Percentiles rank a stretch among this genome's conserved stretches.
phyloP scores from a whole-genome alignment of 2,888 invertebrate genomes.

The Netelia fuscicornis region DNA sequence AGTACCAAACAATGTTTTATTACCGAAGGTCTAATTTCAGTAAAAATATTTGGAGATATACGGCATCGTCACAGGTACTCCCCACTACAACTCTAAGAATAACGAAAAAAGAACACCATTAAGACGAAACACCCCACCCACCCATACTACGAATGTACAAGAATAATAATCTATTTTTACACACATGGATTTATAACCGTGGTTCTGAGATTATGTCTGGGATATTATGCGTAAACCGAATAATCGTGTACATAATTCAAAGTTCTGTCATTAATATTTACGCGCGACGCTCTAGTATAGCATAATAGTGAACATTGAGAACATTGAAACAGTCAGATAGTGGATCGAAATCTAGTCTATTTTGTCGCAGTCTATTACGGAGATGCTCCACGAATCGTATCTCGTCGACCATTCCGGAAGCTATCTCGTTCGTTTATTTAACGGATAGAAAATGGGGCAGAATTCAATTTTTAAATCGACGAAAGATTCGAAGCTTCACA shows the following conservation, averaged over 20 bases:
- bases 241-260: constrained; percentile 71
- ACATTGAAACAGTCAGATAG: constrained; percentile 80
- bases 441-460: constrained; percentile 23
- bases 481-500: neutral
- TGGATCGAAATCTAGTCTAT: constrained; percentile 60
- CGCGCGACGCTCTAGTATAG: constrained; percentile 37
- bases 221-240: constrained; percentile 72
- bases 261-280: constrained; percentile 41
- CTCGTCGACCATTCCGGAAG: constrained; percentile 34
- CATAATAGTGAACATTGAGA: constrained; percentile 80
- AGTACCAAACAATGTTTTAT: constrained; percentile 1
- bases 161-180: constrained; percentile 68
- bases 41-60: constrained; percentile 63
- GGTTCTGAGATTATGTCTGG: constrained; percentile 59
- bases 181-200: constrained; percentile 34
- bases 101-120: constrained; percentile 31
- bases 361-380: constrained; percentile 30
- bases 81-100: constrained; percentile 54
- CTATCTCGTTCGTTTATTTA: constrained; percentile 18
- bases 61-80: constrained; percentile 58
- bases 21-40: constrained; percentile 37
- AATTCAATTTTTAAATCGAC: constrained; percentile 2
- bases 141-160: constrained; percentile 68
- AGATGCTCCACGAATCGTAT: constrained; percentile 25
- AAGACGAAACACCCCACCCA: constrained; percentile 49